phyloP scores from a whole-genome alignment of 30 jellyfish, hydroid and myxozoan genomes.

The Cassiopea xamachana region DNA sequence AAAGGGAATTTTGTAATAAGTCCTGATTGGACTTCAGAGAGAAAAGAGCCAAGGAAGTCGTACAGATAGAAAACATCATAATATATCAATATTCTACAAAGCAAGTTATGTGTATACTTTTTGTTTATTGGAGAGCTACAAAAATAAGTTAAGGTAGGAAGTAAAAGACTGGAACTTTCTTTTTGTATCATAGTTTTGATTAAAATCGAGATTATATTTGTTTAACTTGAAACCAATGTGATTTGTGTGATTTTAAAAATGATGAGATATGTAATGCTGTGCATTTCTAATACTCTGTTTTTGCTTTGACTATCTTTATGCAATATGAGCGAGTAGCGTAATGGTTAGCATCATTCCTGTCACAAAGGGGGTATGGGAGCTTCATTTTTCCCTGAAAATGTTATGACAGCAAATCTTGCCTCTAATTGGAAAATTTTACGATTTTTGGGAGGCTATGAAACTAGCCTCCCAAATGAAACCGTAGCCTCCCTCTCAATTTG shows the following conservation, averaged over 20 bases:
- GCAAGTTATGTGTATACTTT: neutral
- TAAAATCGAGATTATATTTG: neutral
- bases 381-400: too few relatives aligned
- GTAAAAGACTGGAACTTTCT: neutral
- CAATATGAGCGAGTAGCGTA: too few relatives aligned
- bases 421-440: too few relatives aligned
- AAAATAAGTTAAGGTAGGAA: too few relatives aligned
- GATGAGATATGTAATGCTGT: neutral
- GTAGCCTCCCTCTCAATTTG: too few relatives aligned
- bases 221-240: neutral
- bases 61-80: slow-evolving; percentile 4
- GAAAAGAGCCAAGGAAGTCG: slow-evolving; percentile 29
- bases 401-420: too few relatives aligned
- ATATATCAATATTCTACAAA: neutral
- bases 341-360: too few relatives aligned
- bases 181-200: neutral
- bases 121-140: neutral
- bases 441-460: too few relatives aligned
- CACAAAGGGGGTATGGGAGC: too few relatives aligned
- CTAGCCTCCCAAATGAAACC: too few relatives aligned
- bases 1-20: slow-evolving; percentile 63
- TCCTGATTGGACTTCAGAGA: slow-evolving; percentile 84
- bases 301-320: neutral
- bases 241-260: neutral
- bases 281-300: neutral